These are phyloP conservation scores for Agonopterix arenella DNA, from an alignment of 2,888 invertebrate genomes.

Conservation along the genomic window DNA sequence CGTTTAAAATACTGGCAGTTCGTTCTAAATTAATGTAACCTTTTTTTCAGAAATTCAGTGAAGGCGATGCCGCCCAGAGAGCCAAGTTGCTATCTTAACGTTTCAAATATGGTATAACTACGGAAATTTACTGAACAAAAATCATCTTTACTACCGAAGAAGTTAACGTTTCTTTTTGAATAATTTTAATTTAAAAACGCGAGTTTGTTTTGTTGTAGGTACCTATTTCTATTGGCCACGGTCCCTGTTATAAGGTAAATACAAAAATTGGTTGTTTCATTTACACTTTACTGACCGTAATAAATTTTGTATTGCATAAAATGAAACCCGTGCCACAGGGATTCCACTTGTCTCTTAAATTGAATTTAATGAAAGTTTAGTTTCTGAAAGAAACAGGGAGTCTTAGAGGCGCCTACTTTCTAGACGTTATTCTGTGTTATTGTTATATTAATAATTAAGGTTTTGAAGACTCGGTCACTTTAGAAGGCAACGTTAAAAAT, in stretches of 20 bases:
- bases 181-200: not conserved
- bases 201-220: constrained; percentile 40
- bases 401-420: constrained; percentile 21
- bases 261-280: constrained; percentile 45
- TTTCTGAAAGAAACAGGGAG: constrained; percentile 22
- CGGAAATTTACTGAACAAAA: constrained; percentile 6
- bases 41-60: constrained; percentile 58
- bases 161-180: constrained; percentile 11
- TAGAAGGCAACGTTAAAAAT: too few species aligned
- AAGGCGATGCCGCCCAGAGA: constrained; percentile 56
- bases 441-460: too few species aligned
- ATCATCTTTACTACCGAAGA: constrained; percentile 8
- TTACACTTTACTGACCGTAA: constrained; percentile 50
- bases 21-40: constrained; percentile 65
- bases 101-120: constrained; percentile 5
- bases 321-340: constrained; percentile 18
- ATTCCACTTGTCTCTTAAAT: constrained; percentile 36
- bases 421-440: constrained; percentile 1
- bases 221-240: constrained; percentile 55
- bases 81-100: constrained; percentile 20
- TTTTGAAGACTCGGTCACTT: too few species aligned
- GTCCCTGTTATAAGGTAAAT: constrained; percentile 41
- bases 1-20: constrained; percentile 48
- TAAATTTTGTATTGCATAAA: constrained; percentile 50
- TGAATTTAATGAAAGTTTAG: constrained; percentile 31